phyloP scores from a whole-genome alignment of 2,113 vertebrate species.

The Equus przewalskii region DNA sequence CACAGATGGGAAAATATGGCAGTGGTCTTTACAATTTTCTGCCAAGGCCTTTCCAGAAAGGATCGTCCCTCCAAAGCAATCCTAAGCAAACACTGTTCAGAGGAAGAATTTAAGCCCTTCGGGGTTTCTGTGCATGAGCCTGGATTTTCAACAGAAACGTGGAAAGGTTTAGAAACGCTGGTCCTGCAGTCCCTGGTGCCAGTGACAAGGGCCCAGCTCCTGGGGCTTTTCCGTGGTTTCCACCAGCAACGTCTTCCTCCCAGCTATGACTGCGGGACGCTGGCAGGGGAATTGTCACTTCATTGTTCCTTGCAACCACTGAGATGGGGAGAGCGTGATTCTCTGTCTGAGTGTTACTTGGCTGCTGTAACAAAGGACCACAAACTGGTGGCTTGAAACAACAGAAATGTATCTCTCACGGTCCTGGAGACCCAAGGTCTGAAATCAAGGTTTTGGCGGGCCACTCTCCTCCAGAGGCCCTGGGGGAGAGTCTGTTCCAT shows the following conservation, averaged over 20 bases:
- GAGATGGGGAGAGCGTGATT: background rate
- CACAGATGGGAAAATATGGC: background rate
- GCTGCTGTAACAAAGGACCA: background rate
- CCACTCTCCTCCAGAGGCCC: background rate
- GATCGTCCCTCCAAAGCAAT: background rate
- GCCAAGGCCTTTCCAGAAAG: background rate
- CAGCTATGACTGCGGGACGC: background rate
- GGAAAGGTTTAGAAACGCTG: background rate
- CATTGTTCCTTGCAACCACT: background rate
- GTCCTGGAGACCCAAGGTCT: background rate
- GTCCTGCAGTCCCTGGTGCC: background rate
- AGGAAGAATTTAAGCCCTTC: background rate
- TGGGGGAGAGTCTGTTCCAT: background rate
- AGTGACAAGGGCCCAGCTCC: background rate
- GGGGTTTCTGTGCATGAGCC: background rate
- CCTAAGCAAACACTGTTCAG: background rate
- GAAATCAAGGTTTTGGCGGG: background rate
- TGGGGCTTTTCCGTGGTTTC: background rate
- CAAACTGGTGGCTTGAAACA: too few relatives aligned
- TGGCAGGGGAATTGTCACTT: background rate
- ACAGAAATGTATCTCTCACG: background rate
- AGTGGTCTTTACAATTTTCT: background rate
- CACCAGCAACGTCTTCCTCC: background rate
- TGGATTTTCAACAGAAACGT: background rate
- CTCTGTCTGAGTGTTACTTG: background rate